A percentile compares a stretch with the other conserved stretches of the same genome.
phyloP scores from a whole-genome alignment of 2,797 vertebrate genomes.

The Anabas testudineus region DNA sequence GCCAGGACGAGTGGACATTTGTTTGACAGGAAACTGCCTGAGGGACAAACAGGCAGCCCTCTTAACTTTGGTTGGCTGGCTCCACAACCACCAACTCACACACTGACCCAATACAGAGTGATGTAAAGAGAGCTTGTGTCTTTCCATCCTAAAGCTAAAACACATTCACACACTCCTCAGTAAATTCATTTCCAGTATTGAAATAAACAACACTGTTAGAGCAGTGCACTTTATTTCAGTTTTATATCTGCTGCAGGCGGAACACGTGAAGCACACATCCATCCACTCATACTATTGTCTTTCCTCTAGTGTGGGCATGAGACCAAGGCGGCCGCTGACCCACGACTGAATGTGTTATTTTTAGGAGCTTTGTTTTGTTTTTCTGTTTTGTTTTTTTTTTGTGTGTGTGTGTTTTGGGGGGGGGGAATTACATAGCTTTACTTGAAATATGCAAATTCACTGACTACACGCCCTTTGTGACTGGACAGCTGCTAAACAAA shows the following conservation, averaged over 20 bases:
- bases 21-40: slow-evolving; percentile 58
- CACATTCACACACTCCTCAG: not conserved
- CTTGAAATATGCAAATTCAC: slow-evolving; percentile 1
- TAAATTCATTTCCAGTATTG: not conserved
- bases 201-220: not conserved
- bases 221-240: not conserved
- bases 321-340: slow-evolving; percentile 31
- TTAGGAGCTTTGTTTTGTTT: slow-evolving; percentile 2
- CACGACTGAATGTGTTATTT: slow-evolving; percentile 16
- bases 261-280: slow-evolving; percentile 14
- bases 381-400: not conserved
- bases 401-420: slow-evolving; percentile 3
- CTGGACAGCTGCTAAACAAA: slow-evolving; percentile 16
- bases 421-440: not conserved
- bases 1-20: slow-evolving; percentile 54
- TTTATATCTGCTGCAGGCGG: not conserved
- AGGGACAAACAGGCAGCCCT: slow-evolving; percentile 40
- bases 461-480: not conserved
- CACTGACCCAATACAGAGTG: not conserved
- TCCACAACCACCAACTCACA: slow-evolving; percentile 13
- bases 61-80: slow-evolving; percentile 38
- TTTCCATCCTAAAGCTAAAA: slow-evolving; percentile 4
- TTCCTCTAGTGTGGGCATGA: slow-evolving; percentile 5
- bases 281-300: slow-evolving; percentile 12
- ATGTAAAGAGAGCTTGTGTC: not conserved